These are phyloP conservation scores for Talpa occidentalis DNA, from an alignment of 2,113 vertebrate genomes.

Conservation along the genomic window DNA sequence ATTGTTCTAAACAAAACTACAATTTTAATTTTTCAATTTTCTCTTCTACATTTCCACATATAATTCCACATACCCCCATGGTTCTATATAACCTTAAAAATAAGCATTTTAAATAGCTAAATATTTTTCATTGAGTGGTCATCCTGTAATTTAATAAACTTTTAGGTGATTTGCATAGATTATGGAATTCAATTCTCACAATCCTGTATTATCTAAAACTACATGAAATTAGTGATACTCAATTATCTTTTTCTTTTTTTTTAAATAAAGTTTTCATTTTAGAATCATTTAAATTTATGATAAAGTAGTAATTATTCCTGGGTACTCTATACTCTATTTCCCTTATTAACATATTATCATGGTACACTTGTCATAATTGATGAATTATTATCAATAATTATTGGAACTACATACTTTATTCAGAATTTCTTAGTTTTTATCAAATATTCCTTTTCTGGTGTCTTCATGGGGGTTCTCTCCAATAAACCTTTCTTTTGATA, in stretches of 20 bases:
- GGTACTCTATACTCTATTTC: background rate
- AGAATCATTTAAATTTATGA: background rate
- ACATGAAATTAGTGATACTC: background rate
- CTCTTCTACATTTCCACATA: background rate
- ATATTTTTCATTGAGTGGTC: conserved; percentile 12
- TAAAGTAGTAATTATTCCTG: background rate
- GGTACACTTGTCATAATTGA: background rate
- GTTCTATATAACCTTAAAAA: conserved; percentile 29
- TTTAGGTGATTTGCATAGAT: conserved; percentile 1
- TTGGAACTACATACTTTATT: background rate
- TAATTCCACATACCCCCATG: conserved; percentile 21
- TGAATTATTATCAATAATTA: background rate
- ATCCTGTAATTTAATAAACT: background rate
- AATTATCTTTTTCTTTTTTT: background rate
- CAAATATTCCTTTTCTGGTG: background rate
- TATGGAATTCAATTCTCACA: conserved; percentile 1
- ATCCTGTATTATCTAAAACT: background rate
- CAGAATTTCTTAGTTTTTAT: background rate
- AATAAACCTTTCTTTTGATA: background rate
- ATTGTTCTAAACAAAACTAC: background rate
- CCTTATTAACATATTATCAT: background rate
- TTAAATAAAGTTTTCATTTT: background rate
- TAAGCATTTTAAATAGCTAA: conserved; percentile 16
- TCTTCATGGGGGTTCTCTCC: background rate
- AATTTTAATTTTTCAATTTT: conserved; percentile 18